These are phyloP conservation scores for Ischnura elegans DNA, from an alignment of 2,888 invertebrate genomes.

Conservation along the genomic window DNA sequence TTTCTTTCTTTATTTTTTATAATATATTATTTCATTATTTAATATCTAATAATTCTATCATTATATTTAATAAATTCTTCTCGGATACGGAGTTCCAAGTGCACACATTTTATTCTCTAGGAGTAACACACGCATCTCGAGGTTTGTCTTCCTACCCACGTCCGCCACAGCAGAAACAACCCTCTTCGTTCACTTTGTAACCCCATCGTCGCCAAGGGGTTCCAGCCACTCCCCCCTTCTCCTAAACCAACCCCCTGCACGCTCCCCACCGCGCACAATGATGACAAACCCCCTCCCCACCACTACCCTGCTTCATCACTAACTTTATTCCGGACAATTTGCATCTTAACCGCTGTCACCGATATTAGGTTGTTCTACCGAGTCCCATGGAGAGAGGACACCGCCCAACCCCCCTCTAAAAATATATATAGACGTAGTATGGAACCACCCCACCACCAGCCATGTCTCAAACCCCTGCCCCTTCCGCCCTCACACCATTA, in stretches of 20 bases:
- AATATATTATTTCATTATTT: too few relatives aligned
- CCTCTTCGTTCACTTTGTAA: not conserved
- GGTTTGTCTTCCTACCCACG: not conserved
- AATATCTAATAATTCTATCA: too few relatives aligned
- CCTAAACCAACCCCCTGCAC: not conserved
- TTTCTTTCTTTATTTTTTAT: too few relatives aligned
- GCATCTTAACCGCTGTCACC: slow-evolving; percentile 70
- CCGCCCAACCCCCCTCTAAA: not conserved
- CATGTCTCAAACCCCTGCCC: not conserved
- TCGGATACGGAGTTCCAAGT: not conserved
- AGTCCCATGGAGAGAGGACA: slow-evolving; percentile 4
- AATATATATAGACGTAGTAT: too few relatives aligned
- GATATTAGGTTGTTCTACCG: slow-evolving; percentile 61
- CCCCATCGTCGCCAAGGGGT: not conserved
- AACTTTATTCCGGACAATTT: slow-evolving; percentile 71
- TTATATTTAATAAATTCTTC: too few relatives aligned
- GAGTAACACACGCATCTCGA: not conserved
- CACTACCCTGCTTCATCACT: slow-evolving; percentile 63
- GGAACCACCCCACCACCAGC: not conserved
- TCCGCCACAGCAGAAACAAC: slow-evolving; percentile 46
- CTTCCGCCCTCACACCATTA: not conserved
- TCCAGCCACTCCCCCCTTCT: not conserved
- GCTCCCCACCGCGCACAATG: not conserved
- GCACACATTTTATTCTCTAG: not conserved
- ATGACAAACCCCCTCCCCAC: slow-evolving; percentile 13